Evolutionary conservation across 2,888 invertebrate species (phyloP).

Genomic region (Pammene fasciana): DNA sequence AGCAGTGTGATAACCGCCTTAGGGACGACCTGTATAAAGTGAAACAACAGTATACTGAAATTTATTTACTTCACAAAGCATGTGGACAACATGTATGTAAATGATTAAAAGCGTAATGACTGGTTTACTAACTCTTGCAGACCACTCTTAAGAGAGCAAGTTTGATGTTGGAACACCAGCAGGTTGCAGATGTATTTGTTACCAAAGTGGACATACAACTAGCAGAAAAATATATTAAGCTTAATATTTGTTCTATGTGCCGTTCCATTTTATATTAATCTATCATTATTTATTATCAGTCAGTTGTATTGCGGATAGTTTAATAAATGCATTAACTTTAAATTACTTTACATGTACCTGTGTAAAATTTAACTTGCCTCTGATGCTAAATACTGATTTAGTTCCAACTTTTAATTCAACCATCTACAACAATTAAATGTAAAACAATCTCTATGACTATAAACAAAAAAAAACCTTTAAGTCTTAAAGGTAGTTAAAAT

Average conservation of each 20-base stretch:
- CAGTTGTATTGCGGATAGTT: neutral
- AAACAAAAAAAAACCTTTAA: slow-evolving; percentile 69
- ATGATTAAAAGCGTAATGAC: slow-evolving; percentile 21
- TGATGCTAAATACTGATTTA: slow-evolving; percentile 43
- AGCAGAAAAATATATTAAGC: no score
- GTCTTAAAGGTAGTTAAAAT: slow-evolving; percentile 70
- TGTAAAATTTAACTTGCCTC: slow-evolving; percentile 13
- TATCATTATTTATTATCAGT: neutral
- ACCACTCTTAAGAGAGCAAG: neutral
- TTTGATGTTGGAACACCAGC: neutral
- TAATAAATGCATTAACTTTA: slow-evolving; percentile 2
- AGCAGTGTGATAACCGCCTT: no score
- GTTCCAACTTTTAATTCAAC: slow-evolving; percentile 50
- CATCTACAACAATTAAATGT: slow-evolving; percentile 50
- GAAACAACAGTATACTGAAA: slow-evolving; percentile 55
- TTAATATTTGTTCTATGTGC: no score
- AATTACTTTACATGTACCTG: neutral
- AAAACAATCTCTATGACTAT: slow-evolving; percentile 31
- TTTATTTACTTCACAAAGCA: slow-evolving; percentile 72
- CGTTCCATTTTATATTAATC: neutral
- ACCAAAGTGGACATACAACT: no score
- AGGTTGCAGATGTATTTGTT: no score
- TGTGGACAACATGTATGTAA: slow-evolving; percentile 8
- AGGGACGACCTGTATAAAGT: no score
- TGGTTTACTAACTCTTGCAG: slow-evolving; percentile 1